Evolutionary conservation across 2,888 invertebrate species (phyloP), one percentile per base, ranked within the genome.

Genomic region (Lamproptera curius): DNA sequence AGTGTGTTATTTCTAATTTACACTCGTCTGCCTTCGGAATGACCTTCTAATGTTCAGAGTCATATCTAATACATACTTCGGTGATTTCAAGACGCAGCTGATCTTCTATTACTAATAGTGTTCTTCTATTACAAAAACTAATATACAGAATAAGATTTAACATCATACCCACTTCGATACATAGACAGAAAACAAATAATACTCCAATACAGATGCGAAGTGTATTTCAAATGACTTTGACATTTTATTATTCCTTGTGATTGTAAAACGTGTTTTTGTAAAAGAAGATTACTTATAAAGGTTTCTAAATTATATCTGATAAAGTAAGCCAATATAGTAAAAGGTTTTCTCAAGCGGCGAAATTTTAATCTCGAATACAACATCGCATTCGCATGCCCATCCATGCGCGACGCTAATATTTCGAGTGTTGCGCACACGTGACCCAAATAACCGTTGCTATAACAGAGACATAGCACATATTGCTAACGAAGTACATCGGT

Each of bases 401-500:
- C 15, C 23, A 45, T 28, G 38, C 45, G 42, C 43, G 43, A 50
- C 49, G 44, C 49, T 51, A 49, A 50, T 55, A 56, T 42, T 54
- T 44, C 46, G 47, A 46, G 50, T 47, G 44, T 46, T 48, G 53
- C 52, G 55, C 50, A 53, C 46, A 42, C 44, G 44, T 50, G 61
- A 59, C 62, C 61, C 58, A 61, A 59, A 58, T 64, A 58, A 53
- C 51, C 53, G 55, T 56, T 58, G 54, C 43, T 56, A 47, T 42
- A 23, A 47, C 57, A 58, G 54, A 63, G 56, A 60, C 57, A 60
- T 62, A 62, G 60, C 62, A 53, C 54, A 53, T 53, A 46, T 59
- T 63, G 59, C 62, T 62, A 66, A 64, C 66, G 67, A 58, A 67
- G 58, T 56, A 47, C 56, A 53, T 50, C 28, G 13, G 61, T 70